phyloP scores from a whole-genome alignment of 2,797 vertebrate genomes.

The Huso huso region DNA sequence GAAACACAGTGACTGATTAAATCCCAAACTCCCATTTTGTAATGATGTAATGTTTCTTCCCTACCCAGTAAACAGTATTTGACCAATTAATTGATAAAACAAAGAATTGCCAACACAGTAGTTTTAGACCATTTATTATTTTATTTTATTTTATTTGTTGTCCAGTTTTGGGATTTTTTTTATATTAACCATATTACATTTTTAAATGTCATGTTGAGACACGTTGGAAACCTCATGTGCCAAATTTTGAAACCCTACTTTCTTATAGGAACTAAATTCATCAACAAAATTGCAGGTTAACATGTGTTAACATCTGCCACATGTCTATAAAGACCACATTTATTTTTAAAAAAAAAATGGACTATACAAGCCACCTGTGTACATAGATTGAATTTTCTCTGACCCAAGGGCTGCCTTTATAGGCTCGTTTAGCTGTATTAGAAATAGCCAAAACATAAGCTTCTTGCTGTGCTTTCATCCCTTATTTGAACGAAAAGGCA shows the following conservation, averaged over 20 bases:
- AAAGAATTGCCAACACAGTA: no score
- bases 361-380: constrained; percentile 14
- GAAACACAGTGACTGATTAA: no score
- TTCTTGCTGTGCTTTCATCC: neutral
- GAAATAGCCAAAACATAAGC: constrained; percentile 14
- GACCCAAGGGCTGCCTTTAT: constrained; percentile 11
- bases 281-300: constrained; percentile 13
- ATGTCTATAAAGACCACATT: constrained; percentile 11
- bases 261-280: constrained; percentile 11
- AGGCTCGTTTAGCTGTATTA: constrained; percentile 5
- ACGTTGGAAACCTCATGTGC: neutral
- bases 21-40: no score
- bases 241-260: neutral
- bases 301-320: constrained; percentile 16
- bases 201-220: no score
- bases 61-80: no score
- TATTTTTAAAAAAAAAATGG: constrained; percentile 10
- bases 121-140: no score
- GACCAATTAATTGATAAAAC: no score
- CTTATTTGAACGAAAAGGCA: neutral
- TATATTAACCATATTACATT: no score
- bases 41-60: no score
- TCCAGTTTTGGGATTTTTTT: no score
- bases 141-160: no score
- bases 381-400: neutral